These are phyloP conservation scores for Manis crassicaudata DNA, from an alignment of 2,797 vertebrate genomes.

Conservation along the genomic window DNA sequence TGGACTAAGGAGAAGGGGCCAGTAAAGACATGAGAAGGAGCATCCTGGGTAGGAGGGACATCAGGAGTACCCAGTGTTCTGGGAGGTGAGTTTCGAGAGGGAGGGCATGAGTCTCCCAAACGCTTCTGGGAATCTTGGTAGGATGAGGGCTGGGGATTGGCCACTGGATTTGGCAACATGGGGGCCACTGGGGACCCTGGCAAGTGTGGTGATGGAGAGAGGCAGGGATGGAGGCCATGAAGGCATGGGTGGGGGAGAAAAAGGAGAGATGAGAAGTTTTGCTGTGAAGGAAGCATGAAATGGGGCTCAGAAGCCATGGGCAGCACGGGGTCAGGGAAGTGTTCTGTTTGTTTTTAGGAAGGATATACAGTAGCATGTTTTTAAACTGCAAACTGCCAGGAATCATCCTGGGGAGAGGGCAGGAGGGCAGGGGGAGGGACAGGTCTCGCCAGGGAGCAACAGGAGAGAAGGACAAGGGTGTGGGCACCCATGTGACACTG, in stretches of 20 bases:
- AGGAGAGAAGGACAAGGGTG: not conserved
- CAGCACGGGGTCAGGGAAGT: not conserved
- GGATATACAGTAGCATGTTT: not conserved
- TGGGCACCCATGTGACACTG: not conserved
- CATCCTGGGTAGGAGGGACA: not conserved
- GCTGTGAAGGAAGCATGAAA: not conserved
- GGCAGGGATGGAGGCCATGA: not conserved
- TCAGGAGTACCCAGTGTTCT: not conserved
- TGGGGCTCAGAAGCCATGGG: not conserved
- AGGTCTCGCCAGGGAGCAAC: not conserved
- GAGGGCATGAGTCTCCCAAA: not conserved
- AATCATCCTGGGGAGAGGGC: not conserved
- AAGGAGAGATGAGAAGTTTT: not conserved
- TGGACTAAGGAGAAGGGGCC: not conserved
- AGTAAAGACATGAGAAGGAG: not conserved
- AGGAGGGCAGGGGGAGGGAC: not conserved
- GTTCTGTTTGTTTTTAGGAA: not conserved
- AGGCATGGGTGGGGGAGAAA: not conserved
- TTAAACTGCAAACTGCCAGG: not conserved
- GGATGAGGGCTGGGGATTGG: not conserved
- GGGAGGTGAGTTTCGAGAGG: not conserved
- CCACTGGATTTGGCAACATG: not conserved
- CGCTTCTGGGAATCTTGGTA: not conserved
- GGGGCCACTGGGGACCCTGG: not conserved
- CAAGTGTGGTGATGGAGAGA: not conserved